Evolutionary conservation across 2,888 invertebrate species (phyloP), one percentile per base, ranked within the genome.

Genomic region (Abscondita cerata): DNA sequence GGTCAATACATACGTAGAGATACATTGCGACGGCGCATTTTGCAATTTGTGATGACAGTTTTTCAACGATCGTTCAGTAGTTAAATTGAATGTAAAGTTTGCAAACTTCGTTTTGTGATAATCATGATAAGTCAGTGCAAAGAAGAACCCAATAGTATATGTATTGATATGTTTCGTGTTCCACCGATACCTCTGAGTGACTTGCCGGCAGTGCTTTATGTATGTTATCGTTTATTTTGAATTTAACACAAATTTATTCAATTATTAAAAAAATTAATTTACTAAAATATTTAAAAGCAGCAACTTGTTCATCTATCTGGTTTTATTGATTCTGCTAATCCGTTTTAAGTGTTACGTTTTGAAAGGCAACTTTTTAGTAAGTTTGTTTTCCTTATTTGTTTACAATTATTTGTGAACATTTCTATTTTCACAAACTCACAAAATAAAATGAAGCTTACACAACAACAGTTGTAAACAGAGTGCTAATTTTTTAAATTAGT

Each of bases 171-270:
- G 76, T 84, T 87, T 82, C 85, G 90, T 76, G 89, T 90, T 71
- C 90, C 90, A 65, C 89, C 89, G 71, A 89, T 90, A 73, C 87
- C 88, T 76, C 82, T 90, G 69, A 89, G 89, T 78, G 87, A 88
- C 77, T 85, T 90, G 74, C 90, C 90, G 34, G 89, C 89, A 81
- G 87, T 89, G 82, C 83, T 90, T 80, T 89, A 80, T 87, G 89
- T 89, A 88, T 85, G 89, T 87, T 54, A 9, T 46, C 38, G 15
- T 6, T 11, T 31, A 16, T 53, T 31, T 48, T n/a, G 1, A n/a
- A n/a, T n/a, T n/a, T n/a, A n/a, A n/a, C n/a, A n/a, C n/a, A n/a
- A n/a, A n/a, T n/a, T n/a, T n/a, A n/a, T n/a, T n/a, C n/a, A n/a
- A n/a, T n/a, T n/a, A n/a, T n/a, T n/a, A n/a, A n/a, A n/a, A n/a